Conservation (phyloP, 2,113 vertebrate genomes). For the Cyprinus carpio region DNA sequence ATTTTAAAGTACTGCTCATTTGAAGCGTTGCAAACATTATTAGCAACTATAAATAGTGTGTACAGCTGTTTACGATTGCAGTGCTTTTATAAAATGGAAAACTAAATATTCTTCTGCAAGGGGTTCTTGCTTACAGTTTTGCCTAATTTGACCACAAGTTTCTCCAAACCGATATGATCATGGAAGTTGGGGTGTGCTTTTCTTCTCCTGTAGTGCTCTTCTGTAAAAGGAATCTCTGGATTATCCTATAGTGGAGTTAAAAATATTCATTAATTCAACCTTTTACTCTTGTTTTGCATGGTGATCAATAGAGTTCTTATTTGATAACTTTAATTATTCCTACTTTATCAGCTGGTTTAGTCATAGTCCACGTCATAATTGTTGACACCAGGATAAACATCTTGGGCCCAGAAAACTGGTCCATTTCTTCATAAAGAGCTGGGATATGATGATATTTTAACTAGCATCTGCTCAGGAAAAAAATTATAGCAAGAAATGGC, state of each 20-base stretch:
- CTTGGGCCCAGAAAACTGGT: constrained; percentile 77
- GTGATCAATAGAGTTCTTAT: background rate
- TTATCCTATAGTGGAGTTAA: constrained; percentile 74
- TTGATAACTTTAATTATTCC: constrained; percentile 60
- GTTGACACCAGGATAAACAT: constrained; percentile 90
- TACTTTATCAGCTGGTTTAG: constrained; percentile 80
- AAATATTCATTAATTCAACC: background rate
- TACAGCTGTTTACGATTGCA: background rate
- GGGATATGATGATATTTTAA: constrained; percentile 17
- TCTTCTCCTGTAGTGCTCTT: constrained; percentile 85
- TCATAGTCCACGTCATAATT: constrained; percentile 89
- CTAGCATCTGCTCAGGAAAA: background rate
- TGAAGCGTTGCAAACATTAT: background rate
- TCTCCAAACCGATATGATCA: constrained; percentile 84
- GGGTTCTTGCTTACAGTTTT: constrained; percentile 78
- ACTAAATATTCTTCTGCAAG: background rate
- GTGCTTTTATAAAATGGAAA: background rate
- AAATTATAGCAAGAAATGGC: background rate
- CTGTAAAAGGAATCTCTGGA: constrained; percentile 78
- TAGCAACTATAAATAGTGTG: background rate
- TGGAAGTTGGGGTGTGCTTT: constrained; percentile 84
- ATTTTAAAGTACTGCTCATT: background rate
- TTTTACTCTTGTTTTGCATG: background rate
- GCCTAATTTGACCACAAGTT: constrained; percentile 83
- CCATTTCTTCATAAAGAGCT: constrained; percentile 79